phyloP scores from a whole-genome alignment of 2,888 invertebrate species.

The Hirtodrosophila cameraria region DNA sequence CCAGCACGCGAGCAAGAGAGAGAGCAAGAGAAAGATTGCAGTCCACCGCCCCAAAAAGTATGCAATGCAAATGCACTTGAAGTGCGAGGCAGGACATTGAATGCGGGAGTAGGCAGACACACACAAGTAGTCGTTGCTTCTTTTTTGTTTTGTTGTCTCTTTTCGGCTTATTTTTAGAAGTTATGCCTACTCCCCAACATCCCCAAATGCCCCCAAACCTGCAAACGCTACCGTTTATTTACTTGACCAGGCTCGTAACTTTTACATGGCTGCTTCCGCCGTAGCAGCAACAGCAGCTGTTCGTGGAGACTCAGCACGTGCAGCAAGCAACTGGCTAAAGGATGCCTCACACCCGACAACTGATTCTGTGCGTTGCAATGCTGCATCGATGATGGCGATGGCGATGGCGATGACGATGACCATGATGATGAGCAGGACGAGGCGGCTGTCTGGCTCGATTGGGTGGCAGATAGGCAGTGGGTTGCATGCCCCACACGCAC shows the following conservation, averaged over 20 bases:
- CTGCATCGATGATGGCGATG: conserved; percentile 29
- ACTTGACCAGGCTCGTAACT: conserved; percentile 67
- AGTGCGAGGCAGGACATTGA: conserved; percentile 44
- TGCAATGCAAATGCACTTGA: conserved; percentile 75
- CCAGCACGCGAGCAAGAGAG: conserved; percentile 15
- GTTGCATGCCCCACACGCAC: conserved; percentile 12
- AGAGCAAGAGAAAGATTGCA: conserved; percentile 8
- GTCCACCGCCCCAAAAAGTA: conserved; percentile 52
- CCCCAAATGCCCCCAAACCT: conserved; percentile 1
- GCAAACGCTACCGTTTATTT: conserved; percentile 54
- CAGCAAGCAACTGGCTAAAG: conserved; percentile 70
- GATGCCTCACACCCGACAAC: conserved; percentile 19
- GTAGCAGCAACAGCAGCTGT: conserved; percentile 63
- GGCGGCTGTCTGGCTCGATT: conserved; percentile 30
- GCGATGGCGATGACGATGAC: conserved; percentile 17
- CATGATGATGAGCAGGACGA: conserved; percentile 27
- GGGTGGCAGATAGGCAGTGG: conserved; percentile 14
- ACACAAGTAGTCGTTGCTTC: conserved; percentile 70
- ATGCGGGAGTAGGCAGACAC: conserved; percentile 30
- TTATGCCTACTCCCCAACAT: conserved; percentile 46
- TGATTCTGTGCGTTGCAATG: conserved; percentile 53
- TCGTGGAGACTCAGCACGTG: conserved; percentile 75
- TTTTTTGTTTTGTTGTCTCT: conserved; percentile 81
- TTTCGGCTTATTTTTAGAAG: conserved; percentile 80
- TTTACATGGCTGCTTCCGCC: conserved; percentile 57